Base-by-base conservation (phyloP, 2,113 vertebrate genomes). In the Nothocercus nigrocapillus region DNA sequence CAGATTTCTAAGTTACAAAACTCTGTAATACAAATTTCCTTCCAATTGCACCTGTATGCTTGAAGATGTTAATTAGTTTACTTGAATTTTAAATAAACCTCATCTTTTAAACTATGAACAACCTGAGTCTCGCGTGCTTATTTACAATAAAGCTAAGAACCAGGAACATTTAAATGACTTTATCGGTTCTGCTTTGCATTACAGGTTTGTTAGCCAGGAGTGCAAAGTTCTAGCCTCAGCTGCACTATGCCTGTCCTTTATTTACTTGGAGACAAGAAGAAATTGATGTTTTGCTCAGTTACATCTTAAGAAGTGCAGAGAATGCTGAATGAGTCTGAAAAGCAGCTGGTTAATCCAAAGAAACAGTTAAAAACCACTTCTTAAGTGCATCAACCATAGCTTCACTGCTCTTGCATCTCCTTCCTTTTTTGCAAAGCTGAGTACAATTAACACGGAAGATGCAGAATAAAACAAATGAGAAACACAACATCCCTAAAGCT, bases 81-180 rank as follows among this genome's bases (percentile, higher is more conserved):
- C 58, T 28, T 73, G 61, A 92, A 85, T 34, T 88, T 61, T 77
- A 80, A 95, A 81, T 34, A 47, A 80, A 63, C 45, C 75, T 45
- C 36, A 24, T 12, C 59, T 16, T 32, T 82, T 78, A 56, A 94
- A 91, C 61, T 82, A 56, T 38, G 75, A 47, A 61, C 36, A 83
- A 77, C 40, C 16, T 9, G 30, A 83, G 42, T 28, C 62, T 70
- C 61, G 11, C 24, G 79, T 44, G 66, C 45, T 72, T 68, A 96
- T 68, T 68, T 95, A 84, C 81, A 90, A 78, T 75, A 86, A 72
- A 89, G 36, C n/a, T 16, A 49, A 66, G 58, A 92, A 76, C 20
- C 47, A 75, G n/a, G 22, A 63, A 47, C 27, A 44, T 34, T 88
- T 75, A 93, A 90, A 47, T 62, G 69, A 74, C 83, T 13, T 25